Base-by-base conservation (phyloP, 2,113 vertebrate genomes). In the Taurulus bubalis region DNA sequence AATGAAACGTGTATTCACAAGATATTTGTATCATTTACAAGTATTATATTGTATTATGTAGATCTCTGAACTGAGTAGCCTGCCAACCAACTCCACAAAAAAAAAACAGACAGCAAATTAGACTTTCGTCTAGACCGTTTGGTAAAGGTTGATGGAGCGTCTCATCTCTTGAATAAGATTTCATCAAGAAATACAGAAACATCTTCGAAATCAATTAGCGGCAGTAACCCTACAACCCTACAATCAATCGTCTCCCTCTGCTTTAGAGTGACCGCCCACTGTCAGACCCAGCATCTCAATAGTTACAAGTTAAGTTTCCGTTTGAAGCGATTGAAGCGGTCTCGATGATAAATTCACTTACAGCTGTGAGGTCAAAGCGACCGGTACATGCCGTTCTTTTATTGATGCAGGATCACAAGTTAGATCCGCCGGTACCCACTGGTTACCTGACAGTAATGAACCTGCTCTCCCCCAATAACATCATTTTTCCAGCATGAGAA, bases 301-400 rank as follows among this genome's bases (percentile, higher is more conserved):
- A 36, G 7, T 47, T 34, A 71, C 34, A 42, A 38, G 42, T 34
- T 22, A 22, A 15, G 24, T 56, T 56, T 16, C 14, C n/a, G 51
- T 26, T 34, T 40, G 5, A 38, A 20, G 20, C 2, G 26, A 36
- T 55, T 32, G 3, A 42, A 32, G 1, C 30, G 16, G n/a, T 28
- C 3, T 66, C 30, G 3, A 7, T 38, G 22, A 42, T 53, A 40
- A 58, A 18, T 9, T 18, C 2, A 53, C 3, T 42, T 20, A 15
- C n/a, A 2, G 8, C 14, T 42, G 30, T 42, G 47, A 75, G 58
- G 69, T 71, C 70, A 53, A 40, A 7, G n/a, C 60, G 56, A 81
- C 71, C 34, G 22, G 36, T 42, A 51, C 8, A 2, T 67, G 45
- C 40, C 24, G 59, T 26, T 64, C 47, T 58, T 53, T 32, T 20